Evolutionary conservation across 2,888 invertebrate genomes (phyloP).

Genomic region (Bruchidius siliquastri): DNA sequence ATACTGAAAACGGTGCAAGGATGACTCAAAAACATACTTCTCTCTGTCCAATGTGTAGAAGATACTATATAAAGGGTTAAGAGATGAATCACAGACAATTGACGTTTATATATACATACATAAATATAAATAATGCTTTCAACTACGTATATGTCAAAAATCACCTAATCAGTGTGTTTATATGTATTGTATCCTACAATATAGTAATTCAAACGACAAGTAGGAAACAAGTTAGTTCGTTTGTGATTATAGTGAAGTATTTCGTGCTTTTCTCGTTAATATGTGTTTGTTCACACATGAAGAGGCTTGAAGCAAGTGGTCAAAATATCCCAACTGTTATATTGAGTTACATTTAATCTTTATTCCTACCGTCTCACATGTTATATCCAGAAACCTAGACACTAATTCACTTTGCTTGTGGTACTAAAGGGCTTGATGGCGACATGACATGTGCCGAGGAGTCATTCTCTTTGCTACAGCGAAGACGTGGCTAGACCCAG

Average conservation of each 20-base stretch:
- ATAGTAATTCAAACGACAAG: background rate
- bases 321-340: too few relatives aligned
- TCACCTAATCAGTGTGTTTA: background rate
- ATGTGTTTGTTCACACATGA: background rate
- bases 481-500: too few relatives aligned
- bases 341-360: too few relatives aligned
- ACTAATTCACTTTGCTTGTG: too few relatives aligned
- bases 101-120: slow-evolving; percentile 15
- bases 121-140: slow-evolving; percentile 1
- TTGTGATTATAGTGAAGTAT: too few relatives aligned
- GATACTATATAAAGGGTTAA: background rate
- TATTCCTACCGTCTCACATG: too few relatives aligned
- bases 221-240: background rate
- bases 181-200: background rate
- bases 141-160: slow-evolving; percentile 3
- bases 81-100: slow-evolving; percentile 18
- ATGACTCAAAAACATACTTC: slow-evolving; percentile 8
- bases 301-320: background rate
- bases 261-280: background rate
- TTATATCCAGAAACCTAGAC: too few relatives aligned
- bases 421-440: too few relatives aligned
- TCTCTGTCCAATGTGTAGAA: slow-evolving; percentile 3
- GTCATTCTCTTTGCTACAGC: too few relatives aligned
- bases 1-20: slow-evolving; percentile 4
- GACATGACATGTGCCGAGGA: too few relatives aligned